Conservation (phyloP, 2,797 vertebrate species). For the Zalophus californianus region DNA sequence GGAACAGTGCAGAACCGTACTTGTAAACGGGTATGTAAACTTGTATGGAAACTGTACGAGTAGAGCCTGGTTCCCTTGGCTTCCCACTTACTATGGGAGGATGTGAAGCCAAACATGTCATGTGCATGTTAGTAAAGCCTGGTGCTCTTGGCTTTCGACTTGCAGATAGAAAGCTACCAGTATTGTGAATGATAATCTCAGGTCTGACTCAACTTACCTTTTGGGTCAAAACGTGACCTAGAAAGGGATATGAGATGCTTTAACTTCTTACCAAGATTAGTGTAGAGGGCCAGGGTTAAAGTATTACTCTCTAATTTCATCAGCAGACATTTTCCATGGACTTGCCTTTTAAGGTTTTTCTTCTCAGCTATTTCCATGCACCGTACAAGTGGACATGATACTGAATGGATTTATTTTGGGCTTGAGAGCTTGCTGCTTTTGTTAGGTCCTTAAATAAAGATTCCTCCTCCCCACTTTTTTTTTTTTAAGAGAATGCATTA, state of each 20-base stretch:
- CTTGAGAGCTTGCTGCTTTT: conserved; percentile 38
- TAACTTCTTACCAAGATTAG: background rate
- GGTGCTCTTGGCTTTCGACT: background rate
- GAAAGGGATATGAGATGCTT: background rate
- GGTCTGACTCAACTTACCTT: background rate
- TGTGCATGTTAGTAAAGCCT: background rate
- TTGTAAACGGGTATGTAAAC: too few species aligned
- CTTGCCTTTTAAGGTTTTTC: background rate
- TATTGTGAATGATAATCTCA: background rate
- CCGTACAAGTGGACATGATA: background rate
- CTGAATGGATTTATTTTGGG: background rate
- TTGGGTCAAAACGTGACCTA: background rate
- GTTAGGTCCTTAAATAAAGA: conserved; percentile 30
- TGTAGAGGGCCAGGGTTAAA: background rate
- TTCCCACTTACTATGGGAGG: background rate
- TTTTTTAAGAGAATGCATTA: background rate
- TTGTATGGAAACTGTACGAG: background rate
- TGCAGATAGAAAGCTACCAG: background rate
- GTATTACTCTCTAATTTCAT: background rate
- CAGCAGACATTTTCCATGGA: background rate
- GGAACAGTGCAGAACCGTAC: too few species aligned
- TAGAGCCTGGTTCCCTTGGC: background rate
- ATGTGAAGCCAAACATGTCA: background rate
- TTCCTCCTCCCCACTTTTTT: background rate
- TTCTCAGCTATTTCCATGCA: background rate